phyloP scores from a whole-genome alignment of 1,140 invertebrate species.

The Dendrolimus kikuchii region DNA sequence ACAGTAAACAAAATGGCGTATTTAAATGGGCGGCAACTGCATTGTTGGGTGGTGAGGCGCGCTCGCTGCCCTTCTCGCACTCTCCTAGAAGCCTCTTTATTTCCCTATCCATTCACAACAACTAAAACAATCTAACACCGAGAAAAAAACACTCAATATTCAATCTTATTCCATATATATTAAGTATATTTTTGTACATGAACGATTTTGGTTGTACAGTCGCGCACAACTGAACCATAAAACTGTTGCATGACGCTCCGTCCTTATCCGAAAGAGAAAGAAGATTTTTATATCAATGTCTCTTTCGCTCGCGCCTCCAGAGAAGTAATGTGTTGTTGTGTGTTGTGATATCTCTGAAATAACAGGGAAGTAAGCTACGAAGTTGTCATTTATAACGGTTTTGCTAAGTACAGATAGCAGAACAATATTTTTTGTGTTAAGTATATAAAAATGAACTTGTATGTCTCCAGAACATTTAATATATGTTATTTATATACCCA shows the following conservation, averaged over 20 bases:
- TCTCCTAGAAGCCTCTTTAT: slow-evolving; percentile 7
- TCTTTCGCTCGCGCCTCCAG: slow-evolving; percentile 47
- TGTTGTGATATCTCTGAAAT: slow-evolving; percentile 72
- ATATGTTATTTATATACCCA: too few species aligned
- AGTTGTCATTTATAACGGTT: slow-evolving; percentile 71
- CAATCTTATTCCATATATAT: slow-evolving; percentile 13
- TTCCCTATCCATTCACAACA: slow-evolving; percentile 1
- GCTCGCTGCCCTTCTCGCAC: slow-evolving; percentile 44
- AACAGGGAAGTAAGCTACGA: slow-evolving; percentile 70
- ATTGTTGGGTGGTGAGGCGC: slow-evolving; percentile 47
- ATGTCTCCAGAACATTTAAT: too few species aligned
- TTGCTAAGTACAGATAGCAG: slow-evolving; percentile 44
- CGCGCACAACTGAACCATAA: slow-evolving; percentile 31
- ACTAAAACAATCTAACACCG: slow-evolving; percentile 34
- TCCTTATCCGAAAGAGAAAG: slow-evolving; percentile 33
- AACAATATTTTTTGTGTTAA: slow-evolving; percentile 15
- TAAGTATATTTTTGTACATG: slow-evolving; percentile 18
- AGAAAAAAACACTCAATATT: slow-evolving; percentile 13
- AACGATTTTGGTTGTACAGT: background rate
- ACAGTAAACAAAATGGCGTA: slow-evolving; percentile 70
- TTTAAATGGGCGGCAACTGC: slow-evolving; percentile 69
- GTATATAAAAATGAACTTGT: too few species aligned
- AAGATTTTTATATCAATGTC: slow-evolving; percentile 53
- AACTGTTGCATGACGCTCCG: slow-evolving; percentile 55
- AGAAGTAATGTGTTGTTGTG: slow-evolving; percentile 71